A percentile compares a stretch with the other conserved stretches of the same genome.
Evolutionary conservation across 2,113 vertebrate genomes (phyloP).

Genomic region (Vulpes lagopus): DNA sequence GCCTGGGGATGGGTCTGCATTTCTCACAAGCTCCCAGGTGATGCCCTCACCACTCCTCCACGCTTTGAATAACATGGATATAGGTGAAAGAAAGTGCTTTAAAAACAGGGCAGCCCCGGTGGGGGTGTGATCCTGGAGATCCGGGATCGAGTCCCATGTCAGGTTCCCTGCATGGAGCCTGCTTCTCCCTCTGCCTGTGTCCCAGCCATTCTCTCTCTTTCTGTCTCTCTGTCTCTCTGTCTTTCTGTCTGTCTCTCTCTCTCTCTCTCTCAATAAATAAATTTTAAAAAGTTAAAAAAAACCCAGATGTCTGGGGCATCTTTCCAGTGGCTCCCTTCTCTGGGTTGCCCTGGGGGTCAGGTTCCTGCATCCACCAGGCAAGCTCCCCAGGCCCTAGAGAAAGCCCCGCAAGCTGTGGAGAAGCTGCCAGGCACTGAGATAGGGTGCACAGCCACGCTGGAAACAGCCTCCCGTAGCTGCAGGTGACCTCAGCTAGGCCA

Average conservation of each 20-base stretch:
- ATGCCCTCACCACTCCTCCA: conserved; percentile 18
- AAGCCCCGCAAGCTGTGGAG: not conserved
- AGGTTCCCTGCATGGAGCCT: too few species aligned
- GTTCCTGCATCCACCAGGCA: not conserved
- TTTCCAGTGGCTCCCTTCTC: not conserved
- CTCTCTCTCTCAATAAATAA: too few species aligned
- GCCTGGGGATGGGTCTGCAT: conserved; percentile 52
- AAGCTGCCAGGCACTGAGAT: not conserved
- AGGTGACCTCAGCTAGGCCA: not conserved
- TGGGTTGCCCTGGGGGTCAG: not conserved
- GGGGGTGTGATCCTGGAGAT: too few species aligned
- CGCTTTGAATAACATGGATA: conserved; percentile 66
- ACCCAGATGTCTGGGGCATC: not conserved
- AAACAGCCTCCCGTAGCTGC: not conserved
- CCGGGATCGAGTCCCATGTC: too few species aligned
- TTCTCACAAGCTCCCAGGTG: conserved; percentile 66
- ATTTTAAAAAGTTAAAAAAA: too few species aligned
- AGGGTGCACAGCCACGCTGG: not conserved
- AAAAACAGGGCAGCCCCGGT: conserved; percentile 26
- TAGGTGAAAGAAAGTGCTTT: conserved; percentile 54
- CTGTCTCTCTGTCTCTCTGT: too few species aligned
- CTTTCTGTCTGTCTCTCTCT: too few species aligned
- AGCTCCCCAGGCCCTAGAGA: not conserved
- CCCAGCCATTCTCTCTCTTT: too few species aligned
- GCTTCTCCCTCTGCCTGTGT: too few species aligned